Percentiles rank a stretch among this genome's conserved stretches.
These are phyloP conservation scores for Ephestia elutella DNA, from an alignment of 1,140 invertebrate species.

Conservation along the genomic window DNA sequence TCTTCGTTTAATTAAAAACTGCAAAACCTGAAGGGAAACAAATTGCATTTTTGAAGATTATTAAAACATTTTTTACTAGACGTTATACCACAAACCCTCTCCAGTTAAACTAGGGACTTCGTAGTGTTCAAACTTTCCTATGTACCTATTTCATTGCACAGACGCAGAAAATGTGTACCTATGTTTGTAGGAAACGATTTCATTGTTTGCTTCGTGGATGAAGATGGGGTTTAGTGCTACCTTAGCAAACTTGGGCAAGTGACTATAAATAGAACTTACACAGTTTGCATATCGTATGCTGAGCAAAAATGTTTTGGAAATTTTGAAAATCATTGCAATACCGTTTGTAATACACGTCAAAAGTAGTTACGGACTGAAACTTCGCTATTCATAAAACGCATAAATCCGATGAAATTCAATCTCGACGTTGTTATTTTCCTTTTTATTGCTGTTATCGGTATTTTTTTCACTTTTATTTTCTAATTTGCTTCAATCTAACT, in stretches of 20 bases:
- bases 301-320: not conserved
- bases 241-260: not conserved
- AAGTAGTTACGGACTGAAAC: not conserved
- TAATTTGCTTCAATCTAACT: not conserved
- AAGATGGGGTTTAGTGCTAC: constrained; percentile 9
- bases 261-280: constrained; percentile 1
- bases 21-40: constrained; percentile 5
- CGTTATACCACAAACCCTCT: constrained; percentile 27
- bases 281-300: not conserved
- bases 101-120: constrained; percentile 37
- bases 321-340: not conserved
- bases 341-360: not conserved
- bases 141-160: constrained; percentile 22
- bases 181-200: constrained; percentile 23
- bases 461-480: not conserved
- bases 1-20: not conserved
- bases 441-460: not conserved
- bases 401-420: not conserved
- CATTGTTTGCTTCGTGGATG: constrained; percentile 12
- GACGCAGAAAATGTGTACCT: constrained; percentile 25
- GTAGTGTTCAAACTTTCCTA: constrained; percentile 34
- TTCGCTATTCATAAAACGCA: not conserved
- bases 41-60: constrained; percentile 6
- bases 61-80: constrained; percentile 1
- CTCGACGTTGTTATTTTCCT: not conserved